Conservation (phyloP, 92 coral and sea anemone species). For the Paragorgia papillata region DNA sequence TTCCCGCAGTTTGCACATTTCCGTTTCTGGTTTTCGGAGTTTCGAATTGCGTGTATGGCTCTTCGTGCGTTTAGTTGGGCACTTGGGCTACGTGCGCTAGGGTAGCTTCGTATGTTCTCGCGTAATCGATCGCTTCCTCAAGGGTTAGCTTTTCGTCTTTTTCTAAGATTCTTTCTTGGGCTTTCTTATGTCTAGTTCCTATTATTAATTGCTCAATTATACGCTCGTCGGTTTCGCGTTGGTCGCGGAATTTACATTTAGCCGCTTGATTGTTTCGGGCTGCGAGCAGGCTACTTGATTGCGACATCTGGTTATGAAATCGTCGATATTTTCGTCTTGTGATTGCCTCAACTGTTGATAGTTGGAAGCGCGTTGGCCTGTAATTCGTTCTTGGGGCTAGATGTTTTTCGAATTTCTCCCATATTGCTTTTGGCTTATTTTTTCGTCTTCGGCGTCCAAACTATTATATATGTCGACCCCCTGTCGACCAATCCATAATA, state of each 20-base stretch:
- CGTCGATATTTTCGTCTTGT: constrained; percentile 46
- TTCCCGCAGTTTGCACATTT: constrained; percentile 7
- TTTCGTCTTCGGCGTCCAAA: constrained; percentile 14
- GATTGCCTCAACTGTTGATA: constrained; percentile 56
- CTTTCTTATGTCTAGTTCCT: constrained; percentile 59
- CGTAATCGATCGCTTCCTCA: constrained; percentile 59
- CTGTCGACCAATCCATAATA: constrained; percentile 50
- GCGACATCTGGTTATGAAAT: constrained; percentile 57
- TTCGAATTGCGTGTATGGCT: background rate
- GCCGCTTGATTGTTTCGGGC: constrained; percentile 64
- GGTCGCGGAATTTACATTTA: constrained; percentile 64
- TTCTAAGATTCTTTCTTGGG: constrained; percentile 51
- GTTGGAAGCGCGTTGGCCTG: constrained; percentile 56
- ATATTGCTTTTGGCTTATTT: constrained; percentile 50
- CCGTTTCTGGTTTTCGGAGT: background rate
- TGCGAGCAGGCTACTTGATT: constrained; percentile 66
- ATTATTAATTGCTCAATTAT: constrained; percentile 62
- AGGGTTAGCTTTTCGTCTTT: constrained; percentile 57
- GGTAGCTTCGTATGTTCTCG: constrained; percentile 65
- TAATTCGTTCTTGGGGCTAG: constrained; percentile 63
- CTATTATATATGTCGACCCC: constrained; percentile 43
- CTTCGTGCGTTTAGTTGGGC: background rate
- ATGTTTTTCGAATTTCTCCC: constrained; percentile 52
- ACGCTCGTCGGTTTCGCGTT: constrained; percentile 54
- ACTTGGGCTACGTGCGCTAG: constrained; percentile 49